A percentile compares a stretch with the other conserved stretches of the same genome.
These are phyloP conservation scores for Sorex maritimensis DNA, from an alignment of 2,797 vertebrate genomes.

Conservation along the genomic window DNA sequence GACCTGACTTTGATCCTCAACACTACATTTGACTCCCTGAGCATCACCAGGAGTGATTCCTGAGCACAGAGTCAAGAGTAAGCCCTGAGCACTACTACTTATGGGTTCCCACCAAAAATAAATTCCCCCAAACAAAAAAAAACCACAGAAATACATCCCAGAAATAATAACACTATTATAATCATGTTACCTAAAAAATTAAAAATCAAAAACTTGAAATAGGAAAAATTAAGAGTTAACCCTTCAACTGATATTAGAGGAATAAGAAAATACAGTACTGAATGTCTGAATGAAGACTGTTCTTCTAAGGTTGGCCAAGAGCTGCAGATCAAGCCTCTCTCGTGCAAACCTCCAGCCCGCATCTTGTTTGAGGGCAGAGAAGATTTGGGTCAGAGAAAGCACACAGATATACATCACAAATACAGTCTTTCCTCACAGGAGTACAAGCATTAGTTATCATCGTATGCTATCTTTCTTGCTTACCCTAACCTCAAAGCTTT, in stretches of 20 bases:
- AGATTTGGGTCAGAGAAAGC: neutral
- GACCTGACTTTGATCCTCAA: too few relatives aligned
- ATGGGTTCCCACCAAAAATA: too few relatives aligned
- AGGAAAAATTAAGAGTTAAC: neutral
- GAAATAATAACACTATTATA: too few relatives aligned
- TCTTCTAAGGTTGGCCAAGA: neutral
- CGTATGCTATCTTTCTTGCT: neutral
- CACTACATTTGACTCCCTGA: too few relatives aligned
- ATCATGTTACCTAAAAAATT: too few relatives aligned
- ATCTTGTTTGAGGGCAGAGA: neutral
- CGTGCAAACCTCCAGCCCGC: neutral
- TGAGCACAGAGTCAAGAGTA: too few relatives aligned
- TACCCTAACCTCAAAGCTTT: neutral
- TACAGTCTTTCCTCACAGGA: neutral
- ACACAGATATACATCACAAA: neutral
- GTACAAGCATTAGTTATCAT: neutral
- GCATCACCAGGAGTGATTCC: too few relatives aligned
- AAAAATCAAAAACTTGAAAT: neutral
- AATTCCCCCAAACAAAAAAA: too few relatives aligned
- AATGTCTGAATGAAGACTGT: neutral
- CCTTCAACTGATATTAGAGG: conserved; percentile 7
- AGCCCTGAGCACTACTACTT: too few relatives aligned
- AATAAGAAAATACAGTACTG: neutral
- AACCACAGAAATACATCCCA: too few relatives aligned
- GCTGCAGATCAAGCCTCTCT: neutral